These are phyloP conservation scores for Tetropium fuscum DNA, from an alignment of 2,888 invertebrate genomes.

Conservation along the genomic window DNA sequence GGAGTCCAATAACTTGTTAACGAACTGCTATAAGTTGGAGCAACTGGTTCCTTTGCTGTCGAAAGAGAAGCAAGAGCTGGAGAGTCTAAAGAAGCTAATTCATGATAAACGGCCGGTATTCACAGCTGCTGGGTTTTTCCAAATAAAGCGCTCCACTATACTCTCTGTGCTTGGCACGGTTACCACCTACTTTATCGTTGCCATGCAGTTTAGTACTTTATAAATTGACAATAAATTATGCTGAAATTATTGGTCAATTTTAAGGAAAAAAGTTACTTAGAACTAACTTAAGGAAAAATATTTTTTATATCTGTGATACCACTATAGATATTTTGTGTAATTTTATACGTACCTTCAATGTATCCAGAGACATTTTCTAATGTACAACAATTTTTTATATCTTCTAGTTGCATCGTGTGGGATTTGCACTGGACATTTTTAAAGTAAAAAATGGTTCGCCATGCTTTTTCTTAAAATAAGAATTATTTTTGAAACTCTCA, in stretches of 20 bases:
- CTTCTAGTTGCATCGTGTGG: no score
- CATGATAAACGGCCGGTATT: slow-evolving; percentile 2
- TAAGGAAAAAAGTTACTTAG: background rate
- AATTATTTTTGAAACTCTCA: no score
- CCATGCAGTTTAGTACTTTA: slow-evolving; percentile 16
- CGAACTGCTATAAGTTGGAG: slow-evolving; percentile 18
- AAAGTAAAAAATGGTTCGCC: no score
- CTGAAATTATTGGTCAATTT: background rate
- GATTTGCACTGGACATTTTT: no score
- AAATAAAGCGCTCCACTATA: slow-evolving; percentile 15
- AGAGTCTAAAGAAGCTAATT: slow-evolving; percentile 1
- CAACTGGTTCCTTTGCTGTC: background rate
- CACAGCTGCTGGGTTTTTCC: slow-evolving; percentile 15
- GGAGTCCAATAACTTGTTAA: slow-evolving; percentile 6
- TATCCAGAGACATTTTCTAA: no score
- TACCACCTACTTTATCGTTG: slow-evolving; percentile 20
- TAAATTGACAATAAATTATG: background rate
- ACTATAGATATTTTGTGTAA: no score
- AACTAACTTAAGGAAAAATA: no score
- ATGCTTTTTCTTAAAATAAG: no score
- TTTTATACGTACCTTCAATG: no score
- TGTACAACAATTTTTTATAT: no score
- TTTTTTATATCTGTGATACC: no score
- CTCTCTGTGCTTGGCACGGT: slow-evolving; percentile 12
- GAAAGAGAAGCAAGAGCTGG: slow-evolving; percentile 8